Evolutionary conservation across 2,797 vertebrate genomes (phyloP).

Genomic region (Gambusia yucatana): DNA sequence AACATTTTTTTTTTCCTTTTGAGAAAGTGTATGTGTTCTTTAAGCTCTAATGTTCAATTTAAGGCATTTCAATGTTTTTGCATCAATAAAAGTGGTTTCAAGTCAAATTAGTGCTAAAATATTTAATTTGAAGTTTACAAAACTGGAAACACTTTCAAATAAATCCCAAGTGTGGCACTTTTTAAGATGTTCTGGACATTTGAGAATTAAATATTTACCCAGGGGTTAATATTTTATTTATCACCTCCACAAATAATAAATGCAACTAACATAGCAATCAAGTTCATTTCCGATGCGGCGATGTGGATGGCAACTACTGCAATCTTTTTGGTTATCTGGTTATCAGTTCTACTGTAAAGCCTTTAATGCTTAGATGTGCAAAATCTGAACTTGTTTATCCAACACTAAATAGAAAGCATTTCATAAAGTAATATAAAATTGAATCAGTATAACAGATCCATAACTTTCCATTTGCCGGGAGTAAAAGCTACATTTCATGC

Average conservation of each 20-base stretch:
- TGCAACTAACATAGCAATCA: neutral
- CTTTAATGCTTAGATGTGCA: neutral
- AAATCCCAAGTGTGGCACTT: neutral
- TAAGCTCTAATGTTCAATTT: neutral
- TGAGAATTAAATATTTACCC: neutral
- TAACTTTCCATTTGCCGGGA: neutral
- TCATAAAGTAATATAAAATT: neutral
- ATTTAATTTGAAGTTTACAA: neutral
- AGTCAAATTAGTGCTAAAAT: neutral
- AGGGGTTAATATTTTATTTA: neutral
- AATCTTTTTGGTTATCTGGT: no score
- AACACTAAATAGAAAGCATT: neutral
- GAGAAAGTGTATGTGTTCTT: neutral
- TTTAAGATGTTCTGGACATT: neutral
- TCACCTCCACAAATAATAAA: neutral
- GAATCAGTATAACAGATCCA: neutral
- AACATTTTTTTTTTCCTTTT: neutral
- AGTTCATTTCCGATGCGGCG: neutral
- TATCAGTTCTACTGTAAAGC: neutral
- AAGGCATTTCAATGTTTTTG: neutral
- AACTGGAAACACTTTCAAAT: slow-evolving; percentile 13
- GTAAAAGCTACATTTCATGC: neutral
- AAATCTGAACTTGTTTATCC: neutral
- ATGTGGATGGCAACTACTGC: neutral
- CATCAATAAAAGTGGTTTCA: slow-evolving; percentile 15